Conservation (phyloP, 2,888 invertebrate genomes). For the Lithophane socia region DNA sequence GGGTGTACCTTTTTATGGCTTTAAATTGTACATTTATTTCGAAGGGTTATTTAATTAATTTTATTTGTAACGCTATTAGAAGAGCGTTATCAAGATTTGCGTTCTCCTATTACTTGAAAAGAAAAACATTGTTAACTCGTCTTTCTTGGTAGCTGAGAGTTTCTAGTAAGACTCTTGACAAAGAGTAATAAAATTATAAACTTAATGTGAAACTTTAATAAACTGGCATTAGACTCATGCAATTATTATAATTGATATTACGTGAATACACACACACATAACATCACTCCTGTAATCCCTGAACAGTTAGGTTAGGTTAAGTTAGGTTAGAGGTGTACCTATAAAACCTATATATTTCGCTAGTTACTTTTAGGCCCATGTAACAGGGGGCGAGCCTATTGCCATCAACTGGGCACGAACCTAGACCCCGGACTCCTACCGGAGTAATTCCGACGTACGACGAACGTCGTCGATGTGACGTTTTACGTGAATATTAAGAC, state of each 20-base stretch:
- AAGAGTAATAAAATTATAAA: neutral
- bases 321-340: too few relatives aligned
- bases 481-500: neutral
- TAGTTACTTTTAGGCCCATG: too few relatives aligned
- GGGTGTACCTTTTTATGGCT: slow-evolving; percentile 26
- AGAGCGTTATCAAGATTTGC: neutral
- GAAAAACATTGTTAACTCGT: neutral
- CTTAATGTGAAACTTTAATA: neutral
- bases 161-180: neutral
- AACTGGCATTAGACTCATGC: neutral
- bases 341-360: too few relatives aligned
- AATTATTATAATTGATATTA: neutral
- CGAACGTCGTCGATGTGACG: too few relatives aligned
- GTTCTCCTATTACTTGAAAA: slow-evolving; percentile 1
- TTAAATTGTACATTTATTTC: slow-evolving; percentile 38
- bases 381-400: too few relatives aligned
- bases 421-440: too few relatives aligned
- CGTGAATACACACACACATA: too few relatives aligned
- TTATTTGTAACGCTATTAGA: slow-evolving; percentile 20
- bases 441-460: too few relatives aligned
- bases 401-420: too few relatives aligned
- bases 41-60: slow-evolving; percentile 43
- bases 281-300: too few relatives aligned
- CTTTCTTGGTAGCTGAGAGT: neutral
- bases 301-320: too few relatives aligned